Evolutionary conservation across 2,797 vertebrate species (phyloP).

Genomic region (Cuculus canorus): DNA sequence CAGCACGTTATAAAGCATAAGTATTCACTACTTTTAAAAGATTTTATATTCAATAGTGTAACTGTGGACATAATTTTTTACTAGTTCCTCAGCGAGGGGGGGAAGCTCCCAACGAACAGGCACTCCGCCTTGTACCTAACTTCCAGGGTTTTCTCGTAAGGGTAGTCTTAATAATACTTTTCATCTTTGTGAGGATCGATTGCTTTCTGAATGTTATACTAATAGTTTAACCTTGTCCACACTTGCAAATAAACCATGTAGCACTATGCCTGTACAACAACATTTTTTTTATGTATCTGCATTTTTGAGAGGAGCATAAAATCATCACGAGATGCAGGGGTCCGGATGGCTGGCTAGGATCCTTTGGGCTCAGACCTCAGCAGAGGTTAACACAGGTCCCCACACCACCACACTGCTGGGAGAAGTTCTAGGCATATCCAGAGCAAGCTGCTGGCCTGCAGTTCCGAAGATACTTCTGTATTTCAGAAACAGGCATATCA

Average conservation of each 20-base stretch:
- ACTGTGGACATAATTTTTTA: neutral
- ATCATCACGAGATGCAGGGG: neutral
- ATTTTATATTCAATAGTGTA: neutral
- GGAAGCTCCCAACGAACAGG: neutral
- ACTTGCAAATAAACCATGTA: neutral
- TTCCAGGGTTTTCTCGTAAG: neutral
- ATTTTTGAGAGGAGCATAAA: neutral
- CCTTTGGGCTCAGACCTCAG: neutral
- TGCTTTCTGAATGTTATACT: neutral
- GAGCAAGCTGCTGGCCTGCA: neutral
- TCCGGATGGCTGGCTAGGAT: neutral
- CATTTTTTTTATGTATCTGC: neutral
- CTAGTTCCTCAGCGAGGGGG: neutral
- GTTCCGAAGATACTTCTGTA: neutral
- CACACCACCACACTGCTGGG: neutral
- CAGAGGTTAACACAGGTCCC: neutral
- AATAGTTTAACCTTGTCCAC: neutral
- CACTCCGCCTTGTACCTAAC: neutral
- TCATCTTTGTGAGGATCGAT: neutral
- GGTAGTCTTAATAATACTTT: neutral
- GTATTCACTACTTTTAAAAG: neutral
- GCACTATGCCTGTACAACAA: neutral
- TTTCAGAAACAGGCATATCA: conserved; percentile 9
- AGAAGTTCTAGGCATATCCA: neutral
- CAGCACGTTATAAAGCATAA: neutral